Base-by-base conservation (phyloP, 2,888 invertebrate genomes). In the Drosophila flavopinicola region DNA sequence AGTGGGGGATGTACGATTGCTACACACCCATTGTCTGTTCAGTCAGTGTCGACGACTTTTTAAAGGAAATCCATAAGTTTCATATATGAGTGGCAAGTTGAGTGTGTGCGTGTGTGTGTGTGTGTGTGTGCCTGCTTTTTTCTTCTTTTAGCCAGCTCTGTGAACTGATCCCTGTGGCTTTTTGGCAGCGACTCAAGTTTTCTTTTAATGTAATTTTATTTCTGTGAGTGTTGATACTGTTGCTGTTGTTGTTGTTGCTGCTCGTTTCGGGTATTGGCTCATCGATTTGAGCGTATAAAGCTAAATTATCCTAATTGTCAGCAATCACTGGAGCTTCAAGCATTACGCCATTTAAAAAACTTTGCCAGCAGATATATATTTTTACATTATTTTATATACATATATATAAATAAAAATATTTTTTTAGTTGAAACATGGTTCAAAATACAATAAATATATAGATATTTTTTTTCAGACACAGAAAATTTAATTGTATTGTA, bases 41-140 rank as follows among this genome's bases (percentile, higher is more conserved):
- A 44, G 35, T 56, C 49, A 20, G 48, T 39, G 60, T 41, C 66
- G 66, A 66, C 47, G 80, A 66, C 57, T 78, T 80, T 78, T 78
- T 69, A 76, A 76, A 77, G 66, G 74, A 59, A 42, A n/a, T 59
- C 35, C 51, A 68, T 68, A 61, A 76, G 80, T 42, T 64, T 24
- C 76, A 63, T 57, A 48, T 61, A 57, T 13, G 58, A 32, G 35
- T 7, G 37, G 25, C 6, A 11, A 25, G 29, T 29, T 3, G 23
- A 4, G 10, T 29, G n/a, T 17, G 27, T 9, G 35, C 29, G 48
- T 7, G 29, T 11, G 17, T 4, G 11, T n/a, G 29, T 48, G 39
- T 49, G 32, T 25, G 10, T 17, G 11, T 45, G 45, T 30, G 10
- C 29, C 13, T 20, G 11, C 29, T 13, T 10, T 35, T 15, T 20